Evolutionary conservation across 30 jellyfish, hydroid and myxozoan species (phyloP).

Genomic region (Sanderia malayensis): DNA sequence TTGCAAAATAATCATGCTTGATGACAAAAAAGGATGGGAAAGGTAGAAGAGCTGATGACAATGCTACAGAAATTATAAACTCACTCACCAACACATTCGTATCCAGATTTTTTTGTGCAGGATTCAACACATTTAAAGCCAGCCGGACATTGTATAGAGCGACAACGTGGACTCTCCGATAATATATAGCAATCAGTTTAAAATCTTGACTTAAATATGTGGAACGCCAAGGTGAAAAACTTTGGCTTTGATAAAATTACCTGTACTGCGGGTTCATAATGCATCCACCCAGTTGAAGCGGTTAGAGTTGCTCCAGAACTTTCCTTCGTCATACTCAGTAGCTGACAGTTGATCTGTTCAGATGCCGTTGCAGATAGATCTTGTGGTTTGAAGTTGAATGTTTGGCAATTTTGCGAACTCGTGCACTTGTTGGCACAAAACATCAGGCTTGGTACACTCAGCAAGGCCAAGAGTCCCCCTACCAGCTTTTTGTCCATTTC

Average conservation of each 20-base stretch:
- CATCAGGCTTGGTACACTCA: neutral
- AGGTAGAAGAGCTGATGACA: no score
- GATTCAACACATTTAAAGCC: neutral
- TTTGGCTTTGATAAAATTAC: no score
- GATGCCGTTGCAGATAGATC: neutral
- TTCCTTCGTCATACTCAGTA: neutral
- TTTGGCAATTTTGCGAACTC: neutral
- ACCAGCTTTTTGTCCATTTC: neutral
- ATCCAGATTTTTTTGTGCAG: neutral
- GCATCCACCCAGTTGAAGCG: neutral
- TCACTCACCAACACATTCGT: neutral
- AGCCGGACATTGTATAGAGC: neutral
- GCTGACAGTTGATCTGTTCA: neutral
- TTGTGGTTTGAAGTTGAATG: neutral
- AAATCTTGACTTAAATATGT: no score
- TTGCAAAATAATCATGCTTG: no score
- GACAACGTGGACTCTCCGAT: neutral
- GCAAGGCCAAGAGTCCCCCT: neutral
- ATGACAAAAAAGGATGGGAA: no score
- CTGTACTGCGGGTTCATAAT: neutral
- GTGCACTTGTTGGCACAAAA: neutral
- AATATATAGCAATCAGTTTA: no score
- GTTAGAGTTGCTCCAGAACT: neutral
- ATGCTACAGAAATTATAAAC: no score
- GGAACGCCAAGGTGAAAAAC: no score